Percentiles rank a stretch among this genome's conserved stretches.
Evolutionary conservation across 2,888 invertebrate species (phyloP).

Genomic region (Epistrophe eligans): DNA sequence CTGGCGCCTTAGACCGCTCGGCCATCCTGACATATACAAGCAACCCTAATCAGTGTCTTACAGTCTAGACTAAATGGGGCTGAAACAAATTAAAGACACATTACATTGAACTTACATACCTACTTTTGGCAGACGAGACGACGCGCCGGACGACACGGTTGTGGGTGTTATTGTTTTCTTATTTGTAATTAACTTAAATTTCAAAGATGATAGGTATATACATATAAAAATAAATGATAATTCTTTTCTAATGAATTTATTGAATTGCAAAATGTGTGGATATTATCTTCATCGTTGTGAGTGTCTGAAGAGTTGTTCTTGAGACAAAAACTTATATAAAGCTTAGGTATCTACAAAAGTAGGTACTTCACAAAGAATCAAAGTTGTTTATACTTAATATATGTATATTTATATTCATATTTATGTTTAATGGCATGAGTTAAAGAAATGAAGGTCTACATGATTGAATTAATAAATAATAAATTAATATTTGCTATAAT

Average conservation of each 20-base stretch:
- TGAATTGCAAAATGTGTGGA: neutral
- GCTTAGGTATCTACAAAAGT: neutral
- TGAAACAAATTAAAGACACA: neutral
- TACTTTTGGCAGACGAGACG: no score
- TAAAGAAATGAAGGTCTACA: no score
- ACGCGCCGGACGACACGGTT: neutral
- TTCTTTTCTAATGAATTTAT: neutral
- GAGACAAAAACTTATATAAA: neutral
- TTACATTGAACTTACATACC: neutral
- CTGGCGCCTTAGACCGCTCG: slow-evolving; percentile 79
- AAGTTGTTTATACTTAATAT: neutral
- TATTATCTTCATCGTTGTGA: neutral
- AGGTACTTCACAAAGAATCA: neutral
- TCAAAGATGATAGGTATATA: no score
- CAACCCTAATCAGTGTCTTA: neutral
- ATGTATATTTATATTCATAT: no score
- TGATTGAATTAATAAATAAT: no score
- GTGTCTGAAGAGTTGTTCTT: neutral
- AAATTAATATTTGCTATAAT: no score
- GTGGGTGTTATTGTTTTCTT: neutral
- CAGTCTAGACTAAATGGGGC: neutral
- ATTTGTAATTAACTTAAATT: neutral
- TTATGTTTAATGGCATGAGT: no score
- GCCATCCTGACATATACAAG: slow-evolving; percentile 71
- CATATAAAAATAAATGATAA: neutral